Percentiles rank a stretch among this genome's conserved stretches.
Conservation (phyloP, 1,140 invertebrate genomes). For the Penaeus vannamei region DNA sequence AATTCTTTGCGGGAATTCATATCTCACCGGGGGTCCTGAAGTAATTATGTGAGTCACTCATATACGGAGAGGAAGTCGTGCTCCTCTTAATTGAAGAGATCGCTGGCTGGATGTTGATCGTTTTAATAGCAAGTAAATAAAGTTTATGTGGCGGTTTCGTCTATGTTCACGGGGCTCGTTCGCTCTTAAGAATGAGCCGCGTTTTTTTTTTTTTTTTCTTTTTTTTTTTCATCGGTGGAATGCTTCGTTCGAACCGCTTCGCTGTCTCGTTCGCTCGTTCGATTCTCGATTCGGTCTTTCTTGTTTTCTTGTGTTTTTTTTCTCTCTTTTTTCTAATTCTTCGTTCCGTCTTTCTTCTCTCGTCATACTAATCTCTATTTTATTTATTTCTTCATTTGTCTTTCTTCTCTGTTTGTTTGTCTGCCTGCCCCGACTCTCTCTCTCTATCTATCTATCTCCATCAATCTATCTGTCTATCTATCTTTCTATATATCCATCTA, state of each 20-base stretch:
- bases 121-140: too few relatives aligned
- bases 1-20: constrained; percentile 16
- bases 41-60: constrained; percentile 59
- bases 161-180: too few relatives aligned
- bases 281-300: too few relatives aligned
- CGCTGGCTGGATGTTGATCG: not conserved
- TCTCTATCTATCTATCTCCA: not conserved
- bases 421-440: too few relatives aligned
- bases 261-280: too few relatives aligned
- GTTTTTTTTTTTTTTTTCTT: too few relatives aligned
- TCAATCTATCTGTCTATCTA: not conserved
- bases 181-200: too few relatives aligned
- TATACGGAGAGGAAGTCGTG: constrained; percentile 42
- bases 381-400: not conserved
- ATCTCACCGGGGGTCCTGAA: constrained; percentile 26
- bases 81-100: constrained; percentile 46
- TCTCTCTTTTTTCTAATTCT: not conserved
- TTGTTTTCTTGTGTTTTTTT: not conserved
- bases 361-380: not conserved
- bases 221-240: too few relatives aligned
- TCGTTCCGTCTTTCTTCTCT: not conserved
- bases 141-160: too few relatives aligned
- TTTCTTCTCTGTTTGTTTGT: too few relatives aligned
- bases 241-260: too few relatives aligned
- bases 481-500: not conserved